Conservation (phyloP, 2,113 vertebrate genomes). For the Notothenia coriiceps region DNA sequence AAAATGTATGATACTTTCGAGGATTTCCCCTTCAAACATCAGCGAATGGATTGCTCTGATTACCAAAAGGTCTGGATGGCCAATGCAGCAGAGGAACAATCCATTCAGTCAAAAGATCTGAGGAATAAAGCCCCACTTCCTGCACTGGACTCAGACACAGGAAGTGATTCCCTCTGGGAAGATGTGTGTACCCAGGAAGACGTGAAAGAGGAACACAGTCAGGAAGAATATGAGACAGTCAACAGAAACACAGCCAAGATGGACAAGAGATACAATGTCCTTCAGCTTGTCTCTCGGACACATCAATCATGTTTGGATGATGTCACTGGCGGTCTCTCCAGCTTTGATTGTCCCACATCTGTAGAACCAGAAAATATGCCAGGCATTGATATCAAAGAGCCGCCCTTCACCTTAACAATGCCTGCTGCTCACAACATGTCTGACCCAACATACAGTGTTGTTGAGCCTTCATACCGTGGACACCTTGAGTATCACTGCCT, state of each 20-base stretch:
- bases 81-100: constrained; percentile 5
- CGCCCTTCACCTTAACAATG: background rate
- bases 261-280: background rate
- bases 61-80: background rate
- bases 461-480: constrained; percentile 52
- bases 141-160: constrained; percentile 11
- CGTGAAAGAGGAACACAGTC: constrained; percentile 33
- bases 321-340: background rate
- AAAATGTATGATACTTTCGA: background rate
- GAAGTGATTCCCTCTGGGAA: constrained; percentile 1
- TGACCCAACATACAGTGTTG: background rate
- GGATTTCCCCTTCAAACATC: constrained; percentile 20
- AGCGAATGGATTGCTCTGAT: background rate
- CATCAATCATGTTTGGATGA: constrained; percentile 1
- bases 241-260: background rate
- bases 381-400: constrained; percentile 12
- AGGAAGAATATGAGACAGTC: background rate
- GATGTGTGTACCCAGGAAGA: constrained; percentile 12
- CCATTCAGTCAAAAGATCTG: background rate
- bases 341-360: background rate
- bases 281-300: background rate
- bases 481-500: constrained; percentile 64
- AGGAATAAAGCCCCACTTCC: constrained; percentile 16
- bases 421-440: constrained; percentile 6
- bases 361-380: constrained; percentile 11